phyloP scores from a whole-genome alignment of 2,113 vertebrate genomes.

The Saccopteryx bilineata region DNA sequence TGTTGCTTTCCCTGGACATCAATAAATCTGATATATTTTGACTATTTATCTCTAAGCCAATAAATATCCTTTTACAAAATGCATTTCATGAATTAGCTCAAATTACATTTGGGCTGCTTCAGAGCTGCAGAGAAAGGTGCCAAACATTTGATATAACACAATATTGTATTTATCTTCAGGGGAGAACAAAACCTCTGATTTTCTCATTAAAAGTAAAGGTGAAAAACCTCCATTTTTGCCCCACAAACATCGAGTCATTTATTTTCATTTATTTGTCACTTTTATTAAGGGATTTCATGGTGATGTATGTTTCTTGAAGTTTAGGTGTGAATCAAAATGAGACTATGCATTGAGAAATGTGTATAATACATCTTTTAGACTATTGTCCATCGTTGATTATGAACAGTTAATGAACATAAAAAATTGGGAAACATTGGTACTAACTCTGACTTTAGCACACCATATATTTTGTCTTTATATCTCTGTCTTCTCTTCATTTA shows the following conservation, averaged over 20 bases:
- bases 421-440: conserved; percentile 49
- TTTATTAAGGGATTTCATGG: conserved; percentile 87
- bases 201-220: conserved; percentile 86
- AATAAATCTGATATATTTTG: conserved; percentile 88
- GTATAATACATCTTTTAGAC: conserved; percentile 70
- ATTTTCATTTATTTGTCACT: conserved; percentile 89
- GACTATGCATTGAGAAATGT: conserved; percentile 42
- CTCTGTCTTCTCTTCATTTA: background rate
- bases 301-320: conserved; percentile 84
- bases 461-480: background rate
- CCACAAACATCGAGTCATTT: conserved; percentile 82
- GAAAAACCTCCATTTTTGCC: conserved; percentile 75
- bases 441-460: background rate
- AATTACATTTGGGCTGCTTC: conserved; percentile 88
- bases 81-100: conserved; percentile 85
- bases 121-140: conserved; percentile 77
- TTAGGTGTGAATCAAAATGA: conserved; percentile 84
- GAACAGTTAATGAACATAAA: conserved; percentile 67
- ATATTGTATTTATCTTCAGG: conserved; percentile 88
- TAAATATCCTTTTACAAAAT: conserved; percentile 87
- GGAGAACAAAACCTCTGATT: conserved; percentile 86
- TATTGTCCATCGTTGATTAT: conserved; percentile 70
- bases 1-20: conserved; percentile 80
- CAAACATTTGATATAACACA: conserved; percentile 81
- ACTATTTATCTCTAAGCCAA: conserved; percentile 88